Conservation (phyloP, 2,888 invertebrate species). For the Netelia inedita region DNA sequence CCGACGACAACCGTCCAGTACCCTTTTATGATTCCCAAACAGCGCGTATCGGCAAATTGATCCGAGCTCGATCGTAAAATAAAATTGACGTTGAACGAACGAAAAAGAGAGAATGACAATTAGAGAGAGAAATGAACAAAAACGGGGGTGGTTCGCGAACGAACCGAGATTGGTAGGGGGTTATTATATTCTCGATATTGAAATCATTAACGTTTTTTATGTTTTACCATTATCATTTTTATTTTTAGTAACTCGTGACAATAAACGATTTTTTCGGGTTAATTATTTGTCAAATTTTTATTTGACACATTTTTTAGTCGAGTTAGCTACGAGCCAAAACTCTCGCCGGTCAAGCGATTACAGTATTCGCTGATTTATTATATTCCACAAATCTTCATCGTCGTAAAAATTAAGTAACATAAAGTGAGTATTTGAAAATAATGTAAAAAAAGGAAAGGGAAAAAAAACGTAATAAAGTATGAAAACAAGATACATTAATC, state of each 20-base stretch:
- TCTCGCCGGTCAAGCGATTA: too few relatives aligned
- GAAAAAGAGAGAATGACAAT: slow-evolving; percentile 3
- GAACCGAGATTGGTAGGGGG: neutral
- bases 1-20: slow-evolving; percentile 41
- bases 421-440: too few relatives aligned
- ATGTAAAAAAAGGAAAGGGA: neutral
- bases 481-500: neutral
- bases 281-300: too few relatives aligned
- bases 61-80: slow-evolving; percentile 73
- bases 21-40: slow-evolving; percentile 27
- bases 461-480: neutral
- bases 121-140: neutral
- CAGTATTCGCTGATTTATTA: too few relatives aligned
- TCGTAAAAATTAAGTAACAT: too few relatives aligned
- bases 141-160: neutral
- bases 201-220: neutral
- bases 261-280: too few relatives aligned
- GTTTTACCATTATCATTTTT: too few relatives aligned
- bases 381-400: too few relatives aligned
- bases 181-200: neutral
- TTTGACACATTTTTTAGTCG: too few relatives aligned
- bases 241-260: too few relatives aligned
- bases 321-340: too few relatives aligned
- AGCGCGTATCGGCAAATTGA: slow-evolving; percentile 71
- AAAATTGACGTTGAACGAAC: slow-evolving; percentile 66